Evolutionary conservation across 1,140 invertebrate species (phyloP).

Genomic region (Gryon sp.): DNA sequence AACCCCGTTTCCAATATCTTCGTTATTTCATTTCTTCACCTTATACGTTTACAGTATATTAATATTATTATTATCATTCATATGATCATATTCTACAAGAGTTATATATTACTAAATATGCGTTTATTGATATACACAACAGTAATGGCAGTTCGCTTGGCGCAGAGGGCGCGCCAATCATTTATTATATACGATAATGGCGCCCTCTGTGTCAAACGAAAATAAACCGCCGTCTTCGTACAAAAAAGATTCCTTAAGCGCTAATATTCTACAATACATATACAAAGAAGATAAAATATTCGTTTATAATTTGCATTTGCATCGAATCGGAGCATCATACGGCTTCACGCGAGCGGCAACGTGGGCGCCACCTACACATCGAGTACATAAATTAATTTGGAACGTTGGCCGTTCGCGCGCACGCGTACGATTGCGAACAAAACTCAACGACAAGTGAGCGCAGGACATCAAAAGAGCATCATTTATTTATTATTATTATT

Average conservation of each 20-base stretch:
- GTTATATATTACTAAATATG: slow-evolving; percentile 75
- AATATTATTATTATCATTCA: slow-evolving; percentile 47
- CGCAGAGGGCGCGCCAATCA: slow-evolving; percentile 28
- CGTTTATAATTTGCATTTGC: slow-evolving; percentile 66
- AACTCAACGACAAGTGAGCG: slow-evolving; percentile 37
- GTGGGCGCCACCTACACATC: slow-evolving; percentile 17
- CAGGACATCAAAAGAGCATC: neutral
- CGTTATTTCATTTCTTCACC: slow-evolving; percentile 22
- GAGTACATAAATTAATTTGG: slow-evolving; percentile 44
- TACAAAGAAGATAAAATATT: slow-evolving; percentile 73
- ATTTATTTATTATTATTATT: no score
- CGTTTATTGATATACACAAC: slow-evolving; percentile 75
- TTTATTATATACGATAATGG: neutral
- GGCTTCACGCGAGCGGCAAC: slow-evolving; percentile 39
- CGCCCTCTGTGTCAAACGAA: slow-evolving; percentile 36
- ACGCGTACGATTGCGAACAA: slow-evolving; percentile 33
- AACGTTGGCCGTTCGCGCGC: slow-evolving; percentile 22
- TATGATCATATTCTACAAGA: slow-evolving; percentile 66
- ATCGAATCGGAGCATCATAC: slow-evolving; percentile 66
- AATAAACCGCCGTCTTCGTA: slow-evolving; percentile 63
- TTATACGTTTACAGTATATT: slow-evolving; percentile 47
- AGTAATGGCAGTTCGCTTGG: slow-evolving; percentile 48
- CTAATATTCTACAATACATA: slow-evolving; percentile 78
- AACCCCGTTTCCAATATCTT: slow-evolving; percentile 39
- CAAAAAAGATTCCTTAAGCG: slow-evolving; percentile 69